Conservation (phyloP, 2,888 invertebrate species). For the Trachelus stipa region DNA sequence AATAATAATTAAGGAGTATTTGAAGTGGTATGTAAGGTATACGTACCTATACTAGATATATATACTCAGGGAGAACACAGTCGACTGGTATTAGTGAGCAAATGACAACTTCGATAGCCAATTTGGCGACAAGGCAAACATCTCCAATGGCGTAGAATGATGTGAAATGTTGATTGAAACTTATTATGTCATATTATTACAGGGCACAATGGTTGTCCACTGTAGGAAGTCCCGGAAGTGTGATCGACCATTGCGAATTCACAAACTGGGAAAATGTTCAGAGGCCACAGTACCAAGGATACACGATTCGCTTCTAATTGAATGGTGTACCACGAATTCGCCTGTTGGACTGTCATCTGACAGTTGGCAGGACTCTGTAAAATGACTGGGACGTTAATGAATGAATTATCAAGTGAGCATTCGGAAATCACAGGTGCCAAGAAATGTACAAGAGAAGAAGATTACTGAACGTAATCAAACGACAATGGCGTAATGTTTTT, state of each 20-base stretch:
- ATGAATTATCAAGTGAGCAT: background rate
- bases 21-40: slow-evolving; percentile 9
- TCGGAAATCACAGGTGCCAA: background rate
- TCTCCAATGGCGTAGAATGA: slow-evolving; percentile 17
- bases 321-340: background rate
- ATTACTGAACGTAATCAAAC: background rate
- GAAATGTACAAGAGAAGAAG: background rate
- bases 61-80: slow-evolving; percentile 12
- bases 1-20: slow-evolving; percentile 48
- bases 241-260: slow-evolving; percentile 85
- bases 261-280: slow-evolving; percentile 83
- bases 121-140: slow-evolving; percentile 33
- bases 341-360: background rate
- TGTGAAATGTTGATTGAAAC: background rate
- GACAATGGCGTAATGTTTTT: background rate
- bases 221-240: slow-evolving; percentile 85
- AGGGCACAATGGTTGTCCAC: slow-evolving; percentile 87
- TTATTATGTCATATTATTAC: slow-evolving; percentile 35
- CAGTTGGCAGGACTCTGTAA: background rate
- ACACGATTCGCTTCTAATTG: slow-evolving; percentile 83
- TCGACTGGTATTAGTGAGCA: slow-evolving; percentile 12
- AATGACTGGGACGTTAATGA: background rate
- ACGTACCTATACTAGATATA: slow-evolving; percentile 7
- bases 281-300: slow-evolving; percentile 77
- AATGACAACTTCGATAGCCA: slow-evolving; percentile 30